Evolutionary conservation across 2,113 vertebrate genomes (phyloP), one percentile per base, ranked within the genome.

Genomic region (Vulpes lagopus): DNA sequence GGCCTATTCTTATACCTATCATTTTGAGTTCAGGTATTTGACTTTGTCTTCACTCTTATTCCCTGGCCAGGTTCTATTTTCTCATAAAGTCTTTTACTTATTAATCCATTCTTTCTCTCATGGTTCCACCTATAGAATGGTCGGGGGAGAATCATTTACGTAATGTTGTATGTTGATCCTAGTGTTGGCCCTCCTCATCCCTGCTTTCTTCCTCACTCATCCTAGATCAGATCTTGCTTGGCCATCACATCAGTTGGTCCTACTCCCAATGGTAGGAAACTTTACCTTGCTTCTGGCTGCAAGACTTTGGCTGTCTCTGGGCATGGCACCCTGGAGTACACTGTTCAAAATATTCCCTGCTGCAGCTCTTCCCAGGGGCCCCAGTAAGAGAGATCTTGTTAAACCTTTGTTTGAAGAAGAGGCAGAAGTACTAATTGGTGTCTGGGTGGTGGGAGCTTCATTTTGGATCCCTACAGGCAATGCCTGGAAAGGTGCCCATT

Each of bases 331-430:
- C 82, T 95, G 17, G 91, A 73, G 32, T 91, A 91, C 84, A 16
- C n/a, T 49, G 9, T 83, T 95, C 81, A 98, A 96, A 98, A 97
- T 96, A 97, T 86, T 97, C 93, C 78, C 94, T 95, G 6, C 20
- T 91, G 65, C 91, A 25, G 12, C 11, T 96, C 38, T 85, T 96
- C 89, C 67, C 82, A 87, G 83, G 65, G 43, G 96, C n/a, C 49
- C 64, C 67, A 79, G 57, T 91, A 96, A 83, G 73, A 93, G 7
- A 91, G 38, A 30, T n/a, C 76, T 96, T 96, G 83, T 97, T 98
- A 97, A 67, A 93, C 62, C 57, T 97, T 93, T 96, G 60, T 74
- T 55, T 71, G 78, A 94, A 91, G 86, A 96, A n/a, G 11, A 93
- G 17, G 22, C 15, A 97, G 78, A 95, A 93, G 76, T 87, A 89